Base-by-base conservation (phyloP, 1,140 invertebrate species). In the Lasioglossum albipes region DNA sequence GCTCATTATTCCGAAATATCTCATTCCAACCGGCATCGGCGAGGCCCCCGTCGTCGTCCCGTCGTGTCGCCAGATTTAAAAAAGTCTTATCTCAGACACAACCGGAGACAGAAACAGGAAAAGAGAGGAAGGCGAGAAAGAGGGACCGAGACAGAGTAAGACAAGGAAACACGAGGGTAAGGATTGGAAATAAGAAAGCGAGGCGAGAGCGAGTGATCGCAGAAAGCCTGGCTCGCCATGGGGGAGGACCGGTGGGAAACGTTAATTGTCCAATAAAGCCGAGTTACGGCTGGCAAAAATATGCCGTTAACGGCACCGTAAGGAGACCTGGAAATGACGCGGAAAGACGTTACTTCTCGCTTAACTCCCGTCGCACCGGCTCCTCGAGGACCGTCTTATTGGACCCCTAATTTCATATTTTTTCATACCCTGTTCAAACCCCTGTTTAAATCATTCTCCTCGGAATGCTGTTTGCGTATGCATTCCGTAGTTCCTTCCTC, bases 1-100 rank as follows among this genome's bases (percentile, higher is more conserved):
- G 89, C 90, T 93, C 91, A 93, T 93, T 93, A 93, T 93, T 92
- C 90, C 90, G 87, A 91, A 93, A 93, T 93, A 93, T 93, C 90
- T 93, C 90, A 90, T 90, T 92, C 88, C 83, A 88, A 61, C 31
- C 82, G 79, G 79, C 84, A 74, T 80, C 79, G 76, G 76, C 72
- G 62, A 49, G 78, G 52, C 18, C 84, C 82, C 85, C 82, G 81
- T 84, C 88, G 85, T 71, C 77, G 70, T 73, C 69, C 72, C 75
- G 81, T 83, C 85, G 83, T 89, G 84, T 86, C 78, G 84, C 71
- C 77, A 89, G 91, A 92, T 91, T 91, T 90, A 91, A 91, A 91
- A 92, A 91, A 85, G 74, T 83, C 90, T 91, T 91, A 91, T 91
- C 88, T 86, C 70, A 78, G 82, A 82, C 68, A 74, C 62, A 41